Conservation (phyloP, 1,140 invertebrate genomes). For the Steinernema khuongi region DNA sequence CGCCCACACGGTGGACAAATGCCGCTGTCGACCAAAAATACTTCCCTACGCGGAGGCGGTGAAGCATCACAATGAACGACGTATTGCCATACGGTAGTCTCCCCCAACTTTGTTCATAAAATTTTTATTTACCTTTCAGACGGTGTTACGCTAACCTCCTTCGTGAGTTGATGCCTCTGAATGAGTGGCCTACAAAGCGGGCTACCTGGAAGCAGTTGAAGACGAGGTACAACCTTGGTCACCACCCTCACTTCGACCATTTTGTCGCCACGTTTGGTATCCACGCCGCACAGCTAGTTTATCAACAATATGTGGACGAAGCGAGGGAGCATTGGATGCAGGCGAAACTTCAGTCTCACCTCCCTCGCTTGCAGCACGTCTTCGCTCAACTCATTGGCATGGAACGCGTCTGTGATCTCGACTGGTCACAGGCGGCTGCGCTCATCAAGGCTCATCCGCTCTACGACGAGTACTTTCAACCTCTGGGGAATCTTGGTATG, state of each 20-base stretch:
- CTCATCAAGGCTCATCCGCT: constrained; percentile 23
- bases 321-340: constrained; percentile 43
- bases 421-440: constrained; percentile 20
- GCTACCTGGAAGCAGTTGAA: not conserved
- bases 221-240: not conserved
- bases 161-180: constrained; percentile 31
- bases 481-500: constrained; percentile 22
- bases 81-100: constrained; percentile 66
- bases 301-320: constrained; percentile 39
- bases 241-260: not conserved
- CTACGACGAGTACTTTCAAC: constrained; percentile 32
- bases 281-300: constrained; percentile 30
- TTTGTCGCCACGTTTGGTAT: constrained; percentile 40
- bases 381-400: constrained; percentile 21
- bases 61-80: constrained; percentile 74
- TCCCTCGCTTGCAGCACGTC: constrained; percentile 20
- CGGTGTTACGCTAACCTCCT: constrained; percentile 27
- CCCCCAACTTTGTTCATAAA: constrained; percentile 52
- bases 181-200: constrained; percentile 31
- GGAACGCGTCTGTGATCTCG: constrained; percentile 11
- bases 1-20: constrained; percentile 80
- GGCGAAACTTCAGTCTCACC: constrained; percentile 31
- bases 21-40: constrained; percentile 67
- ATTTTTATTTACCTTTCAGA: constrained; percentile 37
- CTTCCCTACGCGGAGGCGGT: constrained; percentile 80